Base-by-base conservation (phyloP, 2,113 vertebrate species). In the Bubo scandiacus region DNA sequence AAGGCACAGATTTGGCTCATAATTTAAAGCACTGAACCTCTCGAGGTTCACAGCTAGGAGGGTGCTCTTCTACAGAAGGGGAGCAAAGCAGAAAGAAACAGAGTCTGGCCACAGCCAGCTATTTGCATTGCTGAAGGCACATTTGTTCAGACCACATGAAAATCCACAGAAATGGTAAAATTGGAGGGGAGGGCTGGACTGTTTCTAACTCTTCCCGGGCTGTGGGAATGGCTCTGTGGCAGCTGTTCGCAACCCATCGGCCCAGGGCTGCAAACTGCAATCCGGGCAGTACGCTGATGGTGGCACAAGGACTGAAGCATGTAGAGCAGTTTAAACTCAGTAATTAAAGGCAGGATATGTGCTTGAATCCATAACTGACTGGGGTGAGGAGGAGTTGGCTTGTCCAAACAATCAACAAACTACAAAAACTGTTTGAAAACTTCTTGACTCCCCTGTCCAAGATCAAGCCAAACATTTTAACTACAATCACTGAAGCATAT, bases 221-320 rank as follows among this genome's bases (percentile, higher is more conserved):
- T 0, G 0, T 34, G 40, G 49, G 26, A 73, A 52, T 4, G 1
- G 22, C 18, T 58, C 63, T 17, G 54, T 67, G n/a, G 45, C 71
- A 84, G 49, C 40, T 61, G 59, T 18, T 83, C 0, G 5, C 26
- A 43, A 42, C 12, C 25, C 45, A 42, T 18, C 27, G 79, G 30
- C n/a, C 25, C 6, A 5, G 47, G 29, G 58, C n/a, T 84, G n/a
- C 30, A 92, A 81, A 54, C 18, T 38, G 45, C 70, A 49, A 29
- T 25, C 52, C 51, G 20, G 49, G 29, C 58, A 61, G 26, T 16
- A 11, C 2, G 15, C 8, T 12, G 25, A 74, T 65, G 19, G 42
- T 21, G 18, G 52, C 25, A 70, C 14, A 66, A 78, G 19, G 59
- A 58, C 36, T 26, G 32, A 58, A 40, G 47, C 19, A 55, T 2